Percentiles rank a stretch among this genome's conserved stretches.
phyloP scores from a whole-genome alignment of 2,113 vertebrate genomes.

The Cromileptes altivelis region DNA sequence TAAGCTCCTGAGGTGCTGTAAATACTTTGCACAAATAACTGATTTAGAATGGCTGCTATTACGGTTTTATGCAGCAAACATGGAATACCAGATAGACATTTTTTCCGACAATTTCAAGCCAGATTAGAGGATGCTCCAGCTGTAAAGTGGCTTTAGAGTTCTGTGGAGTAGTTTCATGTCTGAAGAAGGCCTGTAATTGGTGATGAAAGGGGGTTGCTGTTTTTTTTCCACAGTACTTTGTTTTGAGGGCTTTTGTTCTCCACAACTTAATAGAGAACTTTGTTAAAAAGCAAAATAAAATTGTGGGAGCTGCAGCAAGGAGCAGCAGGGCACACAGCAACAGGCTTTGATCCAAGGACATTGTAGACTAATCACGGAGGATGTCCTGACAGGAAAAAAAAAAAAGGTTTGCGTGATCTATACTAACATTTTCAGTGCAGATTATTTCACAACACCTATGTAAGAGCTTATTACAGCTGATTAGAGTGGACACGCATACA shows the following conservation, averaged over 20 bases:
- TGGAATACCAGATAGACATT: background rate
- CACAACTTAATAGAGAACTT: background rate
- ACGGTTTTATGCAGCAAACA: background rate
- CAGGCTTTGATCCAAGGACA: background rate
- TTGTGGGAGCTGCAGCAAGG: background rate
- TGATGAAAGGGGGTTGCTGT: slow-evolving; percentile 16
- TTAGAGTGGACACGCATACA: background rate
- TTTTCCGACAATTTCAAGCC: background rate
- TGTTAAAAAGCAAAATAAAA: background rate
- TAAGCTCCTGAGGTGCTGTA: background rate
- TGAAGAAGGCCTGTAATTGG: slow-evolving; percentile 27
- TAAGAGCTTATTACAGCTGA: background rate
- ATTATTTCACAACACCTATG: slow-evolving; percentile 10
- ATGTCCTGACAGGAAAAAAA: background rate
- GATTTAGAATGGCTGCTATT: background rate
- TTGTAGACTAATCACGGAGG: background rate
- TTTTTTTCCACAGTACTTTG: background rate
- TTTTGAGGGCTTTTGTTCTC: background rate
- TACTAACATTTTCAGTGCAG: too few species aligned
- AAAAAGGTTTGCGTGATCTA: background rate
- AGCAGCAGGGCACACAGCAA: background rate
- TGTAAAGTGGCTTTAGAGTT: slow-evolving; percentile 22
- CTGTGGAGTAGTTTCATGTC: slow-evolving; percentile 9
- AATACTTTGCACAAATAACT: background rate
- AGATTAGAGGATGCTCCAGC: slow-evolving; percentile 1